Base-by-base conservation (phyloP, 2,113 vertebrate genomes). In the Xenotilapia leptura region DNA sequence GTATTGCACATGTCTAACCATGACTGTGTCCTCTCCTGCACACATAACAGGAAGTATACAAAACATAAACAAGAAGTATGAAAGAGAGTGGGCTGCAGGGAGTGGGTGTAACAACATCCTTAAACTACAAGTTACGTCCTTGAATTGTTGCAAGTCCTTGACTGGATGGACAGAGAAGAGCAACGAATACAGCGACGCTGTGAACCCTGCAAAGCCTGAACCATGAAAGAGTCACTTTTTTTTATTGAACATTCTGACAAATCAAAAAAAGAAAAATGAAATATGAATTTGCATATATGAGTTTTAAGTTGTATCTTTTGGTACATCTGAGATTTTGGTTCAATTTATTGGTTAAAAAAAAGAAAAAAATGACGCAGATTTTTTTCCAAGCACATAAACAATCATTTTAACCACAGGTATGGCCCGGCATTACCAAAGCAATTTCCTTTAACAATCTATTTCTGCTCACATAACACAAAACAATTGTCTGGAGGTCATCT, bases 41-140 rank as follows among this genome's bases (percentile, higher is more conserved):
- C 58, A 28, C 79, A 85, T 47, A 88, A 90, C 92, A 92, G 92
- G 90, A 93, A 92, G 88, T 87, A 45, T 12, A 38, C 8, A 79
- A 83, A 15, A 88, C 17, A 88, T 9, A 83, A 86, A 82, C 75
- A 80, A 77, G 42, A 53, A 86, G 54, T 21, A 13, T 49, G 62
- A 80, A 62, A 79, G 49, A 42, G 45, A 80, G 70, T 7, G 15
- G 79, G 80, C 79, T 33, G 33, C 5, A 60, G 83, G 83, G 55
- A 85, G 83, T 45, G 83, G 80, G 77, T 65, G 82, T 28, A 36
- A 89, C 36, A 58, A 86, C 65, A 87, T 68, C 87, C 80, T 79
- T 7, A 77, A 2, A 83, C 45, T 45, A 80, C 49, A 75, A 65
- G 56, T 9, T 13, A 47, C 5, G 51, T 79, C 83, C 87, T 88